Evolutionary conservation across 2,888 invertebrate species (phyloP).

Genomic region (Rhopalosiphum nymphaeae): DNA sequence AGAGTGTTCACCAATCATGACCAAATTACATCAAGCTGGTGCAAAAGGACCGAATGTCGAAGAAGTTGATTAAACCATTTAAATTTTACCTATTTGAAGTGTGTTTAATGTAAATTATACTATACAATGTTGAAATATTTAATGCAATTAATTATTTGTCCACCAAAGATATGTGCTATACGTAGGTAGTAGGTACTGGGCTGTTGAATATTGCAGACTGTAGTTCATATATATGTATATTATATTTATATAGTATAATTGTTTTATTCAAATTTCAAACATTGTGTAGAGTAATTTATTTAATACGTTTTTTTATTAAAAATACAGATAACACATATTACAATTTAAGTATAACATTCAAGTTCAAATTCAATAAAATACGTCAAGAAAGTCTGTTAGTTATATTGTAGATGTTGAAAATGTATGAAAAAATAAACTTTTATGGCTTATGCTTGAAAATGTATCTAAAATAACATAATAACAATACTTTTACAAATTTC

Average conservation of each 20-base stretch:
- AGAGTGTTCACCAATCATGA: conserved; percentile 84
- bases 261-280: no score
- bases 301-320: not conserved
- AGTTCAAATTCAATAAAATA: no score
- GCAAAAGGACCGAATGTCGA: conserved; percentile 71
- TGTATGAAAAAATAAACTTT: no score
- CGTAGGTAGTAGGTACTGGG: not conserved
- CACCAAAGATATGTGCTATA: not conserved
- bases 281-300: not conserved
- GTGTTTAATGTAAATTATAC: not conserved
- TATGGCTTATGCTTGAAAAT: no score
- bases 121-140: not conserved
- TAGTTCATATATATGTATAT: no score
- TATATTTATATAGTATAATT: no score
- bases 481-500: no score
- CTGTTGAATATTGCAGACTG: not conserved
- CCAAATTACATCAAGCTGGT: conserved; percentile 81
- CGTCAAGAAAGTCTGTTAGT: no score
- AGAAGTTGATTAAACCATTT: conserved; percentile 71
- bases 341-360: not conserved
- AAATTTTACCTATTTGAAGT: not conserved
- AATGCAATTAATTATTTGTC: not conserved
- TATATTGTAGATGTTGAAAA: no score
- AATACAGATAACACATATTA: not conserved
- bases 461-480: no score